Percentiles rank a stretch among this genome's conserved stretches.
phyloP scores from a whole-genome alignment of 2,888 invertebrate species.

The Callyntrura guangdongensis region DNA sequence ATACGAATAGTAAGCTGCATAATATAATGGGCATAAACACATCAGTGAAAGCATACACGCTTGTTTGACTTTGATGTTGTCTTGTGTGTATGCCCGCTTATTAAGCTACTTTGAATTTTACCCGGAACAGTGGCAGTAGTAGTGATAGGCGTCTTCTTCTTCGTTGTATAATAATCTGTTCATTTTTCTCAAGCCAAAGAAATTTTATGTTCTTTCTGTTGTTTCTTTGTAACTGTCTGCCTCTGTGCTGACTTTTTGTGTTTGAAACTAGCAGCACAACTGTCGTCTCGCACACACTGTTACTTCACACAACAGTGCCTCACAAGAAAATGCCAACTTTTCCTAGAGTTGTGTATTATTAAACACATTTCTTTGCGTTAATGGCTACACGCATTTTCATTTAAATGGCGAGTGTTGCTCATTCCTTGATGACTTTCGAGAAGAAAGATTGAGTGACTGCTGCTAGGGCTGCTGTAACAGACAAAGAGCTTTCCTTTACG shows the following conservation, averaged over 20 bases:
- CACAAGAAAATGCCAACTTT: constrained; percentile 46
- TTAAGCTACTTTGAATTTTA: constrained; percentile 40
- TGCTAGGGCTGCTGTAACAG: not conserved
- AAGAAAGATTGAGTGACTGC: not conserved
- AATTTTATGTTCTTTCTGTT: constrained; percentile 59
- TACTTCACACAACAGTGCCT: constrained; percentile 14
- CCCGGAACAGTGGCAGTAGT: not conserved
- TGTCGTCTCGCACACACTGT: not conserved
- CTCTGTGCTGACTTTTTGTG: constrained; percentile 66
- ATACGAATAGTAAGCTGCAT: not conserved
- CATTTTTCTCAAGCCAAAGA: constrained; percentile 66
- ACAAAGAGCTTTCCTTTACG: not conserved
- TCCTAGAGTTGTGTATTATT: not conserved
- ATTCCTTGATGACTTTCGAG: not conserved
- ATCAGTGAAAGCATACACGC: not conserved
- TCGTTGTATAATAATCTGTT: constrained; percentile 66
- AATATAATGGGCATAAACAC: not conserved
- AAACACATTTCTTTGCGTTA: constrained; percentile 9
- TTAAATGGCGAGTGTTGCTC: not conserved
- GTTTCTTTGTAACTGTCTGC: constrained; percentile 61
- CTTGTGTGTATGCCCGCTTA: not conserved
- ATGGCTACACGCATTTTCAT: constrained; percentile 48
- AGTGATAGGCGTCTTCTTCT: no score
- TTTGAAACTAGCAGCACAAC: not conserved
- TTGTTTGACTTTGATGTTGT: constrained; percentile 17